phyloP scores from a whole-genome alignment of 1,140 invertebrate species.

The Vollenhovia emeryi region DNA sequence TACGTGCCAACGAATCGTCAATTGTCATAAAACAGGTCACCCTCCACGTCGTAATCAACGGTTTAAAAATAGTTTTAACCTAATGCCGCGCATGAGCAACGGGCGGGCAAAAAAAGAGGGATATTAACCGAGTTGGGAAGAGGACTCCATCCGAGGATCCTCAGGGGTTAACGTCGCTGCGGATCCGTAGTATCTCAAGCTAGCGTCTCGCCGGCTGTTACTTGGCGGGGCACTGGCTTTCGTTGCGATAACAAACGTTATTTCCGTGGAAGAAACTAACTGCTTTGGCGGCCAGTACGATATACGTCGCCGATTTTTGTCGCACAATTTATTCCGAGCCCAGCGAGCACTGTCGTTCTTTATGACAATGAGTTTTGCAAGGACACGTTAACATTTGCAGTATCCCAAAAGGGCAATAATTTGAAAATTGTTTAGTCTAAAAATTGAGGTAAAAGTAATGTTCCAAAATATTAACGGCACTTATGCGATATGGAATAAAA shows the following conservation, averaged over 20 bases:
- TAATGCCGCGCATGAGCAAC: constrained; percentile 12
- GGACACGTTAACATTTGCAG: not conserved
- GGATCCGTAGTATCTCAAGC: constrained; percentile 29
- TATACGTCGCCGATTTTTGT: constrained; percentile 63
- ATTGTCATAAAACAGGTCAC: constrained; percentile 14
- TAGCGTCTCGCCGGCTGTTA: constrained; percentile 41
- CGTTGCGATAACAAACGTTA: constrained; percentile 63
- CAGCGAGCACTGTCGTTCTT: constrained; percentile 7
- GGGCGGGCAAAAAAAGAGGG: constrained; percentile 17
- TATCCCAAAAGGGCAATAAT: not conserved
- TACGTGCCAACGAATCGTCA: constrained; percentile 6
- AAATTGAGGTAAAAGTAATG: not conserved
- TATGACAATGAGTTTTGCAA: not conserved
- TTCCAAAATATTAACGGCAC: not conserved
- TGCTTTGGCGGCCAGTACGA: constrained; percentile 26
- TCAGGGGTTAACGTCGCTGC: not conserved
- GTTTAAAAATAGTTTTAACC: constrained; percentile 46
- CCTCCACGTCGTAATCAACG: not conserved
- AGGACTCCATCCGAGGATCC: constrained; percentile 19
- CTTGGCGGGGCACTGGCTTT: constrained; percentile 31
- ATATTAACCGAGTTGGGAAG: constrained; percentile 40
- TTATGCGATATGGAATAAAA: not conserved
- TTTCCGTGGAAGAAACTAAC: constrained; percentile 60
- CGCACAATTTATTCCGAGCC: constrained; percentile 57
- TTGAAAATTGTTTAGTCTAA: not conserved